Base-by-base conservation (phyloP, 2,113 vertebrate species). In the Phaethornis superciliosus region DNA sequence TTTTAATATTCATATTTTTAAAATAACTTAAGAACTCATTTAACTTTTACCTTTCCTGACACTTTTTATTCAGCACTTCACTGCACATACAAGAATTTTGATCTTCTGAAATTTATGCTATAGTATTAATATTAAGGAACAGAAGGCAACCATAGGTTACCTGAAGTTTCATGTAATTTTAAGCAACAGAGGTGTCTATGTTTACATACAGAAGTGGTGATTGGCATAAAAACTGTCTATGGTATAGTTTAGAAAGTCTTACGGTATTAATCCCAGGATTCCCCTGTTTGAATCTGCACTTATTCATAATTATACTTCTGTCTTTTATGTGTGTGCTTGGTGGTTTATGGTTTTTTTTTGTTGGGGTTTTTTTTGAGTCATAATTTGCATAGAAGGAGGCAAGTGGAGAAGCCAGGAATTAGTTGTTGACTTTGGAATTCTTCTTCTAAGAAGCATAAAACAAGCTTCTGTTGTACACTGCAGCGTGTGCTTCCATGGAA, bases 261-360 rank as follows among this genome's bases (percentile, higher is more conserved):
- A 7, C 5, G 44, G 4, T 70, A 78, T 49, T 79, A 58, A 30
- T 17, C 1, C 1, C 2, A 0, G 23, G 40, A 30, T 5, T 70
- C 74, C 7, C 20, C 24, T 22, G 15, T 60, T 59, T 42, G 21
- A 81, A 52, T 77, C 42, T 51, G 7, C 4, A 21, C 11, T 85
- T 64, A 15, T 8, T 82, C 6, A 6, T 33, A 56, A 26, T 42
- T 65, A 19, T 26, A 28, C 17, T 40, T 21, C n/a, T 67, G 15
- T 1, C 1, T 52, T 74, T 12, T 72, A 7, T 72, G 8, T 18
- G 7, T 24, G 17, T 67, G 3, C 62, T 60, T 79, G n/a, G 16
- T 28, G 24, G 24, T 52, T 12, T 15, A 24, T 52, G 49, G 8
- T 13, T 67, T 54, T 56, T 21, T 51, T 24, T 51, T 23, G 20